Conservation (phyloP, 2,113 vertebrate species). For the Myiopsitta monachus region DNA sequence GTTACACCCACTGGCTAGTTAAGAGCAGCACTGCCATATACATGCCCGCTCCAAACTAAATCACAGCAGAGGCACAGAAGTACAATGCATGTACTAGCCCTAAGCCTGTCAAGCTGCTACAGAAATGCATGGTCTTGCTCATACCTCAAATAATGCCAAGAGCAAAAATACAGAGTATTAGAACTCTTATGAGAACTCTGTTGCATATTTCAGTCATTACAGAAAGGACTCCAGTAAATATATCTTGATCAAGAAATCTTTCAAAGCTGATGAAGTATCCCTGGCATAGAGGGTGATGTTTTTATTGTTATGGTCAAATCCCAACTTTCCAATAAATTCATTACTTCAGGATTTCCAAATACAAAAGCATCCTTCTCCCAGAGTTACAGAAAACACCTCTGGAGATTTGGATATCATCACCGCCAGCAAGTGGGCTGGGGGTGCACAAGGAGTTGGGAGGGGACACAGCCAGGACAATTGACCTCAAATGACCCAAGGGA, state of each 20-base stretch:
- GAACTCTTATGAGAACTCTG: not conserved
- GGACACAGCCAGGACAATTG: not conserved
- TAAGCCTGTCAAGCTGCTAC: not conserved
- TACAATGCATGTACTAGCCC: not conserved
- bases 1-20: conserved; percentile 6
- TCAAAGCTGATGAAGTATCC: not conserved
- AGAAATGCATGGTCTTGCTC: not conserved
- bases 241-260: not conserved
- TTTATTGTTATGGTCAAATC: not conserved
- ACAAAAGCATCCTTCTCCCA: not conserved
- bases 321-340: not conserved
- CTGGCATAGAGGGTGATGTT: not conserved
- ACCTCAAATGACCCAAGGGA: not conserved
- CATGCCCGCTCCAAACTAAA: conserved; percentile 6
- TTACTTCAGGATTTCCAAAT: not conserved
- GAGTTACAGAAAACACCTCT: not conserved
- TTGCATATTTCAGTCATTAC: not conserved
- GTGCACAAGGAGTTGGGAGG: not conserved
- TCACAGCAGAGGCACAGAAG: not conserved
- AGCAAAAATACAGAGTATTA: not conserved
- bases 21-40: not conserved
- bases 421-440: not conserved
- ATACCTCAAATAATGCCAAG: not conserved
- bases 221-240: not conserved
- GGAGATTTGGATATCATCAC: not conserved